Percentiles rank a stretch among this genome's conserved stretches.
Conservation (phyloP, 2,797 vertebrate genomes). For the Pangasius larnaudii region DNA sequence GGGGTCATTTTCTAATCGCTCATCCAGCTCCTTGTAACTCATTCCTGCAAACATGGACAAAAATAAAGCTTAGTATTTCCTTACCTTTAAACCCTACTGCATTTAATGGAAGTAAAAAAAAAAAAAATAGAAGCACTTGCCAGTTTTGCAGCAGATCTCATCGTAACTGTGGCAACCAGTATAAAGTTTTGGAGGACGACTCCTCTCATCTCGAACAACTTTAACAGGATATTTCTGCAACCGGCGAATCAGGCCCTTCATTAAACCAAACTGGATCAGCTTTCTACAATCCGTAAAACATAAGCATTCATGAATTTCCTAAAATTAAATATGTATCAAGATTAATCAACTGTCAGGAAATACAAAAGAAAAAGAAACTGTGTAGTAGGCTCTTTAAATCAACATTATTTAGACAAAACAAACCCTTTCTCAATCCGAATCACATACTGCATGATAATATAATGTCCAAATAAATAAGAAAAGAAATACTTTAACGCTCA, state of each 20-base stretch:
- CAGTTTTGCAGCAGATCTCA: slow-evolving; percentile 99
- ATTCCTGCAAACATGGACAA: slow-evolving; percentile 79
- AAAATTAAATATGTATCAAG: background rate
- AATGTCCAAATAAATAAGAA: background rate
- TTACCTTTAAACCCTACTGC: background rate
- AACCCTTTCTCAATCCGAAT: background rate
- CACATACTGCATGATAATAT: background rate
- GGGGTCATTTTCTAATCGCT: slow-evolving; percentile 94
- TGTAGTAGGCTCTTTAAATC: background rate
- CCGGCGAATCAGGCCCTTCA: slow-evolving; percentile 91
- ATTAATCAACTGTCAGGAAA: background rate
- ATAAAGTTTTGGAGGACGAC: slow-evolving; percentile 88
- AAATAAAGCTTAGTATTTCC: slow-evolving; percentile 36
- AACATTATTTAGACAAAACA: background rate
- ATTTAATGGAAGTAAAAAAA: background rate
- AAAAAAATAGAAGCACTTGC: slow-evolving; percentile 64
- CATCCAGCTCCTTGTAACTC: slow-evolving; percentile 95
- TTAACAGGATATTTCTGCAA: slow-evolving; percentile 97
- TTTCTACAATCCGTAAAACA: slow-evolving; percentile 72
- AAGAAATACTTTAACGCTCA: slow-evolving; percentile 52
- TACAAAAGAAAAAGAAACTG: background rate
- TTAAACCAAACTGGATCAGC: slow-evolving; percentile 95
- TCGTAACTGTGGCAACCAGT: slow-evolving; percentile 97
- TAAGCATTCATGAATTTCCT: background rate
- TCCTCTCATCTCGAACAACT: slow-evolving; percentile 84